These are phyloP conservation scores for Pomacea canaliculata DNA, from an alignment of 2,888 invertebrate genomes.

Conservation along the genomic window DNA sequence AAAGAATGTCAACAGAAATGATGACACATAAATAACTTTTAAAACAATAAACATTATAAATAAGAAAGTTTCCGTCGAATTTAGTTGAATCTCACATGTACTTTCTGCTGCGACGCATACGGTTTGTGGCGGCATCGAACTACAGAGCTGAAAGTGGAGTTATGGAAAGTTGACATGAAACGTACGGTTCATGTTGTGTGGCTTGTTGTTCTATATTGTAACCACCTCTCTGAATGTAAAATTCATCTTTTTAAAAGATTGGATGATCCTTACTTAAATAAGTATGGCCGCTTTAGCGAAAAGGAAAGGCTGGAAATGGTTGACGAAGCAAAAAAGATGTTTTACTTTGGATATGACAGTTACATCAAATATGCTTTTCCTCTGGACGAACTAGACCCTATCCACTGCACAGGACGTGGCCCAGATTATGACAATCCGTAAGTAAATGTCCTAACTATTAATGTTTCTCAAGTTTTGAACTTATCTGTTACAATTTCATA, in stretches of 20 bases:
- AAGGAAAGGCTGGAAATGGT: slow-evolving; percentile 59
- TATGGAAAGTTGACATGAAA: slow-evolving; percentile 25
- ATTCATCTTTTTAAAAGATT: slow-evolving; percentile 19
- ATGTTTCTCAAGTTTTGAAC: not conserved
- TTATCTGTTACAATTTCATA: too few relatives aligned
- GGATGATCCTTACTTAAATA: slow-evolving; percentile 51
- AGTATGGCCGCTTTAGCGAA: slow-evolving; percentile 66
- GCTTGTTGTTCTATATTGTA: slow-evolving; percentile 1
- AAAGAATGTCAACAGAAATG: too few relatives aligned
- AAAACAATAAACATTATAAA: too few relatives aligned
- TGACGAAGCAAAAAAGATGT: slow-evolving; percentile 73
- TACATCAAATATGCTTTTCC: slow-evolving; percentile 78
- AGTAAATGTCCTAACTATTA: slow-evolving; percentile 37
- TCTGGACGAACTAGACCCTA: slow-evolving; percentile 76
- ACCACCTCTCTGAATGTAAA: slow-evolving; percentile 10
- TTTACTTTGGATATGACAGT: slow-evolving; percentile 75
- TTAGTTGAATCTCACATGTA: too few relatives aligned
- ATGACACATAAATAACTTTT: too few relatives aligned
- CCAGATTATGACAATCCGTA: slow-evolving; percentile 76
- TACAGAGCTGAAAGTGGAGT: not conserved
- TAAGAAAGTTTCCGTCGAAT: too few relatives aligned
- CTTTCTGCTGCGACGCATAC: not conserved
- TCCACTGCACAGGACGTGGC: slow-evolving; percentile 76
- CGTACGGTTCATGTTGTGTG: slow-evolving; percentile 6
- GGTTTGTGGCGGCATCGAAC: not conserved